These are phyloP conservation scores for Cyclargus thomasi DNA, from an alignment of 1,140 invertebrate species.

Conservation along the genomic window DNA sequence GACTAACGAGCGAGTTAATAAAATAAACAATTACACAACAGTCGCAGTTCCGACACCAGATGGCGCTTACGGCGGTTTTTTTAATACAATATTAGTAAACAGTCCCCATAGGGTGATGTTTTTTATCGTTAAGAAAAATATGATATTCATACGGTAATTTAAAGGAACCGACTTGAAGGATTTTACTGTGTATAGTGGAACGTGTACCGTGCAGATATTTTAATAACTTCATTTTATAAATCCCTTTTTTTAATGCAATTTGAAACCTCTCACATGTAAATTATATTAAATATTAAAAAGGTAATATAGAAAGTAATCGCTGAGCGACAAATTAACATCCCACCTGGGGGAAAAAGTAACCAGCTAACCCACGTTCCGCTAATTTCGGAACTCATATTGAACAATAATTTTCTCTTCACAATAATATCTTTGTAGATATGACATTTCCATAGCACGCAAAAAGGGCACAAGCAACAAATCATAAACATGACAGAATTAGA, in stretches of 20 bases:
- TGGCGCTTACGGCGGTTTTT: constrained; percentile 57
- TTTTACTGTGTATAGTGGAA: neutral
- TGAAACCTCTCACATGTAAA: neutral
- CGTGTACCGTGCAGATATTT: neutral
- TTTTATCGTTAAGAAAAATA: constrained; percentile 2
- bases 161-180: neutral
- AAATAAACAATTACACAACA: constrained; percentile 66
- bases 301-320: too few species aligned
- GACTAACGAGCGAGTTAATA: constrained; percentile 29
- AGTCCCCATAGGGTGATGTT: constrained; percentile 23
- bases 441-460: too few species aligned
- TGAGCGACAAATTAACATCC: too few species aligned
- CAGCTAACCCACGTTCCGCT: too few species aligned
- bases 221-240: neutral
- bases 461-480: neutral
- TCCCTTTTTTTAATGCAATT: neutral
- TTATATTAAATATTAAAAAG: too few species aligned
- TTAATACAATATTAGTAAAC: constrained; percentile 64
- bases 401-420: too few species aligned
- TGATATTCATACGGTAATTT: constrained; percentile 4
- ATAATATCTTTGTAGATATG: too few species aligned
- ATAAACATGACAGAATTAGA: neutral
- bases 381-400: too few species aligned
- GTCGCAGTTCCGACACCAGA: constrained; percentile 48
- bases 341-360: too few species aligned